Evolutionary conservation across 2,797 vertebrate species (phyloP), one percentile per base, ranked within the genome.

Genomic region (Calcarius lapponicus): DNA sequence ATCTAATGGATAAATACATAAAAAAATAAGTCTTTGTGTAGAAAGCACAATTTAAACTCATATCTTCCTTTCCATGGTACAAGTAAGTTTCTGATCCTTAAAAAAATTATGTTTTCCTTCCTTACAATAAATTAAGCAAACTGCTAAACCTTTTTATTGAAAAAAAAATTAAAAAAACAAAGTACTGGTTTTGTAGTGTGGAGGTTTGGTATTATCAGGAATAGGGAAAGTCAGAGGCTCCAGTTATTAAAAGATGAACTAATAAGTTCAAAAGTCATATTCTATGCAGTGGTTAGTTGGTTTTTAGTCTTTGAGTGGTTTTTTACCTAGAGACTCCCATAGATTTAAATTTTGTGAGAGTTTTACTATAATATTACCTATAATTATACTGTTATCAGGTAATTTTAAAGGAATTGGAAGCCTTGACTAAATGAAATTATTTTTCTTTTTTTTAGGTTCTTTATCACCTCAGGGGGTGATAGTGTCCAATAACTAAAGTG

Each of bases 251-350:
- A 80, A 61, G 9, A 16, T 7, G 17, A 70, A 21, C 12, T 13
- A 1, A 2, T 16, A 67, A 34, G 19, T 40, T 73, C 19, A 67
- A 50, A 87, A 40, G 11, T 58, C 6, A 20, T 53, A 26, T 47
- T 50, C 10, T 32, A 4, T 50, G 7, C 2, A 3, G 4, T 71
- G 6, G 2, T 50, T 70, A 70, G 3, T n/a, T 47, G 3, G 2
- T 2, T 31, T 78, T 70, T 11, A 7, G 4, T 19, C 31, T 75
- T 32, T 57, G 5, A 11, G 24, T 21, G 2, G 1, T 4, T 0
- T 45, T 62, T 34, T 32, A 51, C 21, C 28, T 32, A 7, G 1
- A 0, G 0, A 16, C 3, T 5, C 5, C 2, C 1, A 7, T 7
- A 29, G 21, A 32, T 36, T 50, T 45, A 64, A 42, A 38, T 54